Base-by-base conservation (phyloP, 2,797 vertebrate species). In the Poeciliopsis turneri region DNA sequence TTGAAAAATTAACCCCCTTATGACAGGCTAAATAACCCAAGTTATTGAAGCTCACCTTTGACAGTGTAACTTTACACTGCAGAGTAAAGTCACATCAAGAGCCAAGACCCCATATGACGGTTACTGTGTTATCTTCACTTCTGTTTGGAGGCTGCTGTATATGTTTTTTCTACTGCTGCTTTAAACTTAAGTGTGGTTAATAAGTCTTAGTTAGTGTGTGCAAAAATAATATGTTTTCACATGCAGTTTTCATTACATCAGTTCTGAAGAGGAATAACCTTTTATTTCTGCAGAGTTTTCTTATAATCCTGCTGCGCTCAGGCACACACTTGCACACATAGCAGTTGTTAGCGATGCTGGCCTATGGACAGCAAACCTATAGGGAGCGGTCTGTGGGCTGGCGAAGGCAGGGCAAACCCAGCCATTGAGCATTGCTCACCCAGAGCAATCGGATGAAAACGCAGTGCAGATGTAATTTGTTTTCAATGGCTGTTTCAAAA, bases 401-500 rank as follows among this genome's bases (percentile, higher is more conserved):
- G 84, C 69, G 18, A 77, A 91, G 87, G 84, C 77, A 71, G 75
- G 90, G 84, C 83, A 78, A 68, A 79, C 84, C 89, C 80, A 84
- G 87, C 89, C 92, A 89, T 88, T 97, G 96, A 97, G 96, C 97
- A 97, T 96, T 97, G 97, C 96, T 98, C 97, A 97, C 97, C 96
- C 95, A 94, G 95, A 97, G 97, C 97, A 95, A 97, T 97, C 95
- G 97, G 98, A 97, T 97, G 97, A 97, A 98, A 98, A 98, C 97
- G 97, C 97, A 98, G 97, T 97, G 98, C 98, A 99, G 98, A 99
- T 99, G 97, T 99, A 99, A 99, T 99, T 99, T 98, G 98, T 99
- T 99, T 99, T 98, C 98, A 99, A 99, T 99, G 98, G 97, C 97
- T 98, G 97, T 98, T 99, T 99, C 97, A 98, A 98, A 99, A 99